phyloP scores from a whole-genome alignment of 2,888 invertebrate genomes.

The Melanchra persicariae region DNA sequence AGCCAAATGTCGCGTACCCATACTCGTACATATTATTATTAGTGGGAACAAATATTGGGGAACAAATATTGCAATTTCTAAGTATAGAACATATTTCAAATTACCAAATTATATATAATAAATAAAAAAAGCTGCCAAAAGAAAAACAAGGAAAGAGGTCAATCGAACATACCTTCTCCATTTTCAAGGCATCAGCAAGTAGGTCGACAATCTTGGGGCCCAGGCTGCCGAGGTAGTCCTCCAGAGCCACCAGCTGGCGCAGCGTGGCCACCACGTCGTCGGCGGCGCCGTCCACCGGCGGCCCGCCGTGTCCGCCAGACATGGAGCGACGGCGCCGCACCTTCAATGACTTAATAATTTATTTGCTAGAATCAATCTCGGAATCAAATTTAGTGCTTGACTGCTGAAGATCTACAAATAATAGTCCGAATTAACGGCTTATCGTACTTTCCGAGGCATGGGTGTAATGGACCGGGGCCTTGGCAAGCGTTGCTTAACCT shows the following conservation, averaged over 20 bases:
- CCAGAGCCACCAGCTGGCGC: constrained; percentile 94
- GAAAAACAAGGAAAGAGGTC: background rate
- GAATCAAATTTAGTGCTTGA: too few species aligned
- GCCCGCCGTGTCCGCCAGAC: background rate
- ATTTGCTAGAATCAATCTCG: background rate
- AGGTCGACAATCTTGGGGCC: constrained; percentile 95
- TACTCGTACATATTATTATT: too few species aligned
- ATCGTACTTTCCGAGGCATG: too few species aligned
- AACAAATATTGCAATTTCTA: too few species aligned
- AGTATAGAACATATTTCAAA: too few species aligned
- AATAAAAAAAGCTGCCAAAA: background rate
- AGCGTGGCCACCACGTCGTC: constrained; percentile 93
- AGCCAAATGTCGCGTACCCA: too few species aligned
- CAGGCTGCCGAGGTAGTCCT: constrained; percentile 95
- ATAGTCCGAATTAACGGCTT: too few species aligned
- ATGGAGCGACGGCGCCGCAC: constrained; percentile 54
- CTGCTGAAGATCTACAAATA: too few species aligned
- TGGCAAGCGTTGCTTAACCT: too few species aligned
- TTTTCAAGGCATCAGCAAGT: constrained; percentile 94
- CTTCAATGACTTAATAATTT: background rate
- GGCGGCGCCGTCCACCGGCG: constrained; percentile 63
- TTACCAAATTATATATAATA: too few species aligned
- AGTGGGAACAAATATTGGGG: too few species aligned
- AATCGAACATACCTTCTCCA: constrained; percentile 92
- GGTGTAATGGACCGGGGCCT: too few species aligned